Evolutionary conservation across 2,113 vertebrate species (phyloP).

Genomic region (Bucco capensis): DNA sequence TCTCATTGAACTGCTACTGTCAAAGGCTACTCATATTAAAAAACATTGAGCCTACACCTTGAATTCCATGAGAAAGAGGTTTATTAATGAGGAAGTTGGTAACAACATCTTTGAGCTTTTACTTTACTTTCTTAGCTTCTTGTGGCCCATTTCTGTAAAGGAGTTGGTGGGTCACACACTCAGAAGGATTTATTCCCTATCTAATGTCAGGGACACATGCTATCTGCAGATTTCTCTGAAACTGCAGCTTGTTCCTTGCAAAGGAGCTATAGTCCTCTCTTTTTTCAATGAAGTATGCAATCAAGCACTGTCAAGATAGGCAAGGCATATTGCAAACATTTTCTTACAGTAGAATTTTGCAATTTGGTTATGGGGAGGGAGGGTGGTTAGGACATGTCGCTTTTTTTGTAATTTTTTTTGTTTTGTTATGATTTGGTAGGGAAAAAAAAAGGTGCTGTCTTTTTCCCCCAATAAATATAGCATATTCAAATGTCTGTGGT

Average conservation of each 20-base stretch:
- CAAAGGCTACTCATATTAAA: background rate
- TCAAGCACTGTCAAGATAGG: background rate
- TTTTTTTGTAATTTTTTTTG: background rate
- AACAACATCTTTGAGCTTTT: background rate
- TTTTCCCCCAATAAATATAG: background rate
- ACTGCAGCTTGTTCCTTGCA: too few relatives aligned
- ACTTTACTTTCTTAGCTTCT: background rate
- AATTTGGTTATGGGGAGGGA: background rate
- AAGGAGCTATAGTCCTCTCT: background rate
- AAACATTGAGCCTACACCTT: background rate
- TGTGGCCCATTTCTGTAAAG: background rate
- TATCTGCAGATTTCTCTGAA: background rate
- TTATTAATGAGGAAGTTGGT: background rate
- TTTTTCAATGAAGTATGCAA: background rate
- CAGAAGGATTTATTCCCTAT: background rate
- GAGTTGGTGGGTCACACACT: background rate
- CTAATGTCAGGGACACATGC: background rate
- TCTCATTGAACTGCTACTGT: background rate
- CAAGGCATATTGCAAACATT: fast-evolving
- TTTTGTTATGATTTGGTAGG: background rate
- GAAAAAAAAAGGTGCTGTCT: background rate
- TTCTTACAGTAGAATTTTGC: background rate
- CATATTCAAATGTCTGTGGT: background rate
- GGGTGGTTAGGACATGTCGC: background rate
- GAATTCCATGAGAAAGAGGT: background rate